phyloP scores from a whole-genome alignment of 2,797 vertebrate species.

The Moxostoma hubbsi region DNA sequence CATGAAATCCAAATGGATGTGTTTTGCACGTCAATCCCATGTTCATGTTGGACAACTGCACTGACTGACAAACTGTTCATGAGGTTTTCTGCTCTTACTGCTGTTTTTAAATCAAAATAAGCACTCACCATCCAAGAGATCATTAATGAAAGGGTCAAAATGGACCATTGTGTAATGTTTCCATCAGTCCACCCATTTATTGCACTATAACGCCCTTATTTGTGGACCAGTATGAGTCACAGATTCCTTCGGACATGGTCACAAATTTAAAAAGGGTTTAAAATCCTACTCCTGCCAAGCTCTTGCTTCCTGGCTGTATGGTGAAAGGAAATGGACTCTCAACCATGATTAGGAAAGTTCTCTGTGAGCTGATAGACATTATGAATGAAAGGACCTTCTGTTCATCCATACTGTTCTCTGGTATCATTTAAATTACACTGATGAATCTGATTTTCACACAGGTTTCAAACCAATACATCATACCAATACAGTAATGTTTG shows the following conservation, averaged over 20 bases:
- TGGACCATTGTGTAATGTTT: conserved; percentile 47
- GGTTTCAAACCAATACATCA: conserved; percentile 40
- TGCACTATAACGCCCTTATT: conserved; percentile 13
- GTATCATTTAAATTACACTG: conserved; percentile 28
- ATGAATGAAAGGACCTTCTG: not conserved
- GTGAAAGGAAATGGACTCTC: conserved; percentile 31
- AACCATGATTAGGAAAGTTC: conserved; percentile 14
- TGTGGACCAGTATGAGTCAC: conserved; percentile 38
- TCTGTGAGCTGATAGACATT: conserved; percentile 18
- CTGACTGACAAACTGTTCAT: conserved; percentile 1
- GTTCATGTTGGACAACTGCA: not conserved
- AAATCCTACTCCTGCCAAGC: conserved; percentile 15
- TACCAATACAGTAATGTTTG: conserved; percentile 23
- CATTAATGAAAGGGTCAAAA: conserved; percentile 16
- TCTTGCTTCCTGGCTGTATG: conserved; percentile 29
- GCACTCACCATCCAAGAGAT: conserved; percentile 8
- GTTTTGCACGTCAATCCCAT: conserved; percentile 33
- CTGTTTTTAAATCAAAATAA: conserved; percentile 36
- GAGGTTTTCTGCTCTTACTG: conserved; percentile 8
- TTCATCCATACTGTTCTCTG: conserved; percentile 4
- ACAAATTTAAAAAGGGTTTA: conserved; percentile 26
- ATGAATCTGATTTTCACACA: conserved; percentile 17
- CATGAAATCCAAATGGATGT: conserved; percentile 58
- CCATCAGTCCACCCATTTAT: conserved; percentile 37
- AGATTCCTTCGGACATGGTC: conserved; percentile 44